Evolutionary conservation across 1,140 invertebrate genomes (phyloP), one percentile per base, ranked within the genome.

Genomic region (Carposina sasakii): DNA sequence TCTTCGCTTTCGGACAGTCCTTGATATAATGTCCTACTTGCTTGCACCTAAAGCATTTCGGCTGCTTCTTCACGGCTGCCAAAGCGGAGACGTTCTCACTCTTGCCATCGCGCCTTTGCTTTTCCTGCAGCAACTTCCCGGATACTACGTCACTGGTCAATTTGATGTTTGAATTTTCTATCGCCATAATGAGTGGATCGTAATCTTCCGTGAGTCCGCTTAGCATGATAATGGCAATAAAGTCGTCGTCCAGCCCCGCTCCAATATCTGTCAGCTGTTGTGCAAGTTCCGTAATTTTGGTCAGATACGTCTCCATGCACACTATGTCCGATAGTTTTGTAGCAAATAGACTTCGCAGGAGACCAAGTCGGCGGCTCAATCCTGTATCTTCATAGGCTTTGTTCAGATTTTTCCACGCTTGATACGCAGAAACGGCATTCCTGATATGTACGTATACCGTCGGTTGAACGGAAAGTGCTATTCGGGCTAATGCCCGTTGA

Each of bases 181-280:
- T 13, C 2, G 52, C 33, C 47, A 50, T 42, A 12, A 50, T 41
- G 10, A 54, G 15, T 3, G 52, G 52, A 20, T 54, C 28, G 26
- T 50, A 54, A 12, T 52, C 40, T 16, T 6, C 15, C 15, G 52
- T n/a, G 20, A 58, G 16, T 10, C 52, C 52, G 40, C 42, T 58
- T 30, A 58, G 40, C 41, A 55, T 55, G 8, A 58, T 41, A 12
- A 55, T 42, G 3, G 42, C 49, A 2, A 50, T 19, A 33, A 51
- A 51, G 10, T 54, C 46, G 41, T 58, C 56, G 5, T 51, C 52
- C 13, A 55, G 20, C 9, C 17, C 15, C 10, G 47, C 45, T 20
- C 30, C 23, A 22, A 47, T 54, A 10, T 54, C 37, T 5, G 3
- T 24, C 13, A 47, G 28, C 21, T 47, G 45, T 23, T 47, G 40